These are phyloP conservation scores for Archips crataeganus DNA, from an alignment of 2,888 invertebrate genomes.

Conservation along the genomic window DNA sequence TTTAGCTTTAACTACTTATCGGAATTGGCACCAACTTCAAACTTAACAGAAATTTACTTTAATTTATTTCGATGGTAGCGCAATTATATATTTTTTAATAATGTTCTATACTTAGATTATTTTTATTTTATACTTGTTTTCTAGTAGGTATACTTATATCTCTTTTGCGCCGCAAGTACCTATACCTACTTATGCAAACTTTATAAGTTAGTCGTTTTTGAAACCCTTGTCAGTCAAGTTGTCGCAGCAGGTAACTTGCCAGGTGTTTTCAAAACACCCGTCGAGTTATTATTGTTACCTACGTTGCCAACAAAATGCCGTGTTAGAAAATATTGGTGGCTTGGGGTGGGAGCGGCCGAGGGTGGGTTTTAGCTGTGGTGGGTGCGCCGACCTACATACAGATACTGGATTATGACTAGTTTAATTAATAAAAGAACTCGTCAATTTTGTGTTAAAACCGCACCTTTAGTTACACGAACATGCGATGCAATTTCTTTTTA, in stretches of 20 bases:
- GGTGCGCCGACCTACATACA: slow-evolving; percentile 70
- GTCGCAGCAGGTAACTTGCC: neutral
- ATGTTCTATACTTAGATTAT: too few species aligned
- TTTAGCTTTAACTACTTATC: too few species aligned
- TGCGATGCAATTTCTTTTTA: neutral
- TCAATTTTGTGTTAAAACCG: slow-evolving; percentile 47
- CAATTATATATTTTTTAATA: too few species aligned
- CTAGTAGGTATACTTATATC: too few species aligned
- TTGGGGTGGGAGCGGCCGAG: slow-evolving; percentile 43
- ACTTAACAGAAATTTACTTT: too few species aligned
- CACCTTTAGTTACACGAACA: slow-evolving; percentile 45
- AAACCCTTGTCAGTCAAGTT: neutral
- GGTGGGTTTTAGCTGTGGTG: slow-evolving; percentile 46
- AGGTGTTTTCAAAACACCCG: neutral
- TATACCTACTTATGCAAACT: too few species aligned
- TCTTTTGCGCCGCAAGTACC: too few species aligned
- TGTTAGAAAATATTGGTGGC: slow-evolving; percentile 42
- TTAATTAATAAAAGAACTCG: slow-evolving; percentile 59
- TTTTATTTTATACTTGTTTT: too few species aligned
- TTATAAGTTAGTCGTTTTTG: neutral
- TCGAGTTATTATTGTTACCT: neutral
- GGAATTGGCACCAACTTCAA: too few species aligned
- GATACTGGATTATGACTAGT: slow-evolving; percentile 57
- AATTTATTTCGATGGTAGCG: too few species aligned
- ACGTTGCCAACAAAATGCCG: neutral